Evolutionary conservation across 2,888 invertebrate genomes (phyloP).

Genomic region (Hermodice carunculata): DNA sequence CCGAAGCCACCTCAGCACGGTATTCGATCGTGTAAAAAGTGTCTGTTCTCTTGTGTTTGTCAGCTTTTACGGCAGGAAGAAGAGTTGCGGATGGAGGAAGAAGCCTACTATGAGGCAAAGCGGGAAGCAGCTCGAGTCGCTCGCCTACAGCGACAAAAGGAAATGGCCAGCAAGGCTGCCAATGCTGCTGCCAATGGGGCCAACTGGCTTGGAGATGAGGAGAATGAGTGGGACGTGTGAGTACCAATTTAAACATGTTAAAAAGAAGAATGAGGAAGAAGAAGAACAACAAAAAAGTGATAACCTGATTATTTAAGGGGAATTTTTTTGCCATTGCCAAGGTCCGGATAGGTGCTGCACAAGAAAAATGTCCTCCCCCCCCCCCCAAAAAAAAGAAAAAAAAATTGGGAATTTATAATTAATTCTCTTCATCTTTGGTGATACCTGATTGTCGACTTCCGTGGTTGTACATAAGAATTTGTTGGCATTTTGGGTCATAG

Average conservation of each 20-base stretch:
- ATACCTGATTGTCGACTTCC: too few relatives aligned
- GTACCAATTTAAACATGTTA: constrained; percentile 20
- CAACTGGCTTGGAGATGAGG: constrained; percentile 54
- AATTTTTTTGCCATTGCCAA: too few relatives aligned
- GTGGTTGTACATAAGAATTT: too few relatives aligned
- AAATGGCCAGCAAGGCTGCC: constrained; percentile 44
- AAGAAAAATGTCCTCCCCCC: background rate
- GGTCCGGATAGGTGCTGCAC: background rate
- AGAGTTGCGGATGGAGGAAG: constrained; percentile 63
- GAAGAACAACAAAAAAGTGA: too few relatives aligned
- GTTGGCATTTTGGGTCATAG: too few relatives aligned
- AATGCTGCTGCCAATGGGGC: constrained; percentile 22
- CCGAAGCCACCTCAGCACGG: too few relatives aligned
- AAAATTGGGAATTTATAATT: too few relatives aligned
- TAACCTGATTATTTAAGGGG: too few relatives aligned
- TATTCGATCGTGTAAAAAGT: too few relatives aligned
- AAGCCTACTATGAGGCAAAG: constrained; percentile 64
- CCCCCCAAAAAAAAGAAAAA: too few relatives aligned
- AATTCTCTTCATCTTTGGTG: too few relatives aligned
- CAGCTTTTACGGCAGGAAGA: constrained; percentile 66
- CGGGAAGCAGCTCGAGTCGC: constrained; percentile 61
- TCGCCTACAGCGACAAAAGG: constrained; percentile 53
- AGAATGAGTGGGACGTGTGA: constrained; percentile 66
- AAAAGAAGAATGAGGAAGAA: background rate
- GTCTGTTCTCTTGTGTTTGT: too few relatives aligned